These are phyloP conservation scores for Aphidius gifuensis DNA, from an alignment of 1,140 invertebrate genomes.

Conservation along the genomic window DNA sequence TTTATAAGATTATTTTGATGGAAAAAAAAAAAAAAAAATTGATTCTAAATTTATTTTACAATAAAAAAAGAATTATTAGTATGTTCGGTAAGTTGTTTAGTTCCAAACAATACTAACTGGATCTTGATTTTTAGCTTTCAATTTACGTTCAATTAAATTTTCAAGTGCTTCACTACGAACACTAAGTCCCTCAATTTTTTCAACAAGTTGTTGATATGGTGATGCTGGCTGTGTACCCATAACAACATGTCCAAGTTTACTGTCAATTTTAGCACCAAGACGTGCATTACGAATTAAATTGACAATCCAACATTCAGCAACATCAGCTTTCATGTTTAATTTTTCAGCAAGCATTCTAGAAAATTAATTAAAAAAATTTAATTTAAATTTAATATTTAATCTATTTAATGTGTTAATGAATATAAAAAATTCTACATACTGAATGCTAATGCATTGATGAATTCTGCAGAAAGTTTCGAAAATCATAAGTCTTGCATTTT, in stretches of 20 bases:
- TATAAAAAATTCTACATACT: constrained; percentile 54
- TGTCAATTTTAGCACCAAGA: constrained; percentile 98
- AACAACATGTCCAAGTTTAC: constrained; percentile 96
- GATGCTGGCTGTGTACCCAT: constrained; percentile 98
- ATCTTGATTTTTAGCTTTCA: constrained; percentile 66
- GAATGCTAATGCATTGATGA: constrained; percentile 96
- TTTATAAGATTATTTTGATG: not conserved
- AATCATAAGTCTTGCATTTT: constrained; percentile 98
- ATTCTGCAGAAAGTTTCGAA: constrained; percentile 99
- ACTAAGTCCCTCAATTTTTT: constrained; percentile 94
- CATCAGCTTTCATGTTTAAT: constrained; percentile 95
- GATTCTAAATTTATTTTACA: too few species aligned
- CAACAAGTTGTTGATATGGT: constrained; percentile 97
- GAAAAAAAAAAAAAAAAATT: too few species aligned
- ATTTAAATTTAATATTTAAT: too few species aligned
- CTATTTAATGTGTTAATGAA: too few species aligned
- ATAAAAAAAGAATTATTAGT: too few species aligned
- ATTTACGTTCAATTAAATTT: constrained; percentile 76
- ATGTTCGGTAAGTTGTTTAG: too few species aligned
- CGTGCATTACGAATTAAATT: constrained; percentile 96
- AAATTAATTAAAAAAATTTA: too few species aligned
- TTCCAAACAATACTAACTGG: constrained; percentile 50
- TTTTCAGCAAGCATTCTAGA: constrained; percentile 94
- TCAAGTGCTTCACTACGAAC: constrained; percentile 81
- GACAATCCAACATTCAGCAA: constrained; percentile 99